These are phyloP conservation scores for Lophotriccus pileatus DNA, from an alignment of 2,797 vertebrate species.

Conservation along the genomic window DNA sequence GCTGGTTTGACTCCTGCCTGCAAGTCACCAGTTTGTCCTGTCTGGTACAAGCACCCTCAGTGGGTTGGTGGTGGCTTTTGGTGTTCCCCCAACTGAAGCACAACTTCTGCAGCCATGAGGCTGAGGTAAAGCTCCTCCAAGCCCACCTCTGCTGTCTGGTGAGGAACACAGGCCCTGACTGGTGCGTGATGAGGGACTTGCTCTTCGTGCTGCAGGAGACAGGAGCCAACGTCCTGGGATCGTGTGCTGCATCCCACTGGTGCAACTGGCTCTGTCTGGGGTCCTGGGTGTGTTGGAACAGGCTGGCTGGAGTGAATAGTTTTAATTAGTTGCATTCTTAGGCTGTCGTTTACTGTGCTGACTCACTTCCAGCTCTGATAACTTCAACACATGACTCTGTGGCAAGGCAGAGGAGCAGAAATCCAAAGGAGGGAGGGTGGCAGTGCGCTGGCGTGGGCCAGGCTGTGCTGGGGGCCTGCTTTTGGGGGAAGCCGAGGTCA, in stretches of 20 bases:
- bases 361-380: conserved; percentile 49
- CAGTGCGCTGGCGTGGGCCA: neutral
- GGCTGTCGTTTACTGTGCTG: conserved; percentile 30
- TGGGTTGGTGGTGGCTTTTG: neutral
- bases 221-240: neutral
- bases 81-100: neutral
- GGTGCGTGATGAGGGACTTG: rapidly evolving
- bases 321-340: conserved; percentile 9
- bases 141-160: neutral
- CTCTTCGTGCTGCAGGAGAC: neutral
- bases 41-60: rapidly evolving
- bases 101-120: neutral
- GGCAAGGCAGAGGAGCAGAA: neutral
- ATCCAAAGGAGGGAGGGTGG: neutral
- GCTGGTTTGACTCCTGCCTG: neutral
- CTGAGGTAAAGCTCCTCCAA: neutral
- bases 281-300: neutral
- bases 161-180: neutral
- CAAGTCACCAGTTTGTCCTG: rapidly evolving
- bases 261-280: neutral
- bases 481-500: neutral
- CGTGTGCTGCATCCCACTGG: neutral
- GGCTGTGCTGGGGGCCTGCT: neutral
- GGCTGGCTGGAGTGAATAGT: neutral
- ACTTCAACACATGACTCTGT: neutral